Percentiles rank a stretch among this genome's conserved stretches.
Conservation (phyloP, 2,888 invertebrate genomes). For the Eupithecia subumbrata region DNA sequence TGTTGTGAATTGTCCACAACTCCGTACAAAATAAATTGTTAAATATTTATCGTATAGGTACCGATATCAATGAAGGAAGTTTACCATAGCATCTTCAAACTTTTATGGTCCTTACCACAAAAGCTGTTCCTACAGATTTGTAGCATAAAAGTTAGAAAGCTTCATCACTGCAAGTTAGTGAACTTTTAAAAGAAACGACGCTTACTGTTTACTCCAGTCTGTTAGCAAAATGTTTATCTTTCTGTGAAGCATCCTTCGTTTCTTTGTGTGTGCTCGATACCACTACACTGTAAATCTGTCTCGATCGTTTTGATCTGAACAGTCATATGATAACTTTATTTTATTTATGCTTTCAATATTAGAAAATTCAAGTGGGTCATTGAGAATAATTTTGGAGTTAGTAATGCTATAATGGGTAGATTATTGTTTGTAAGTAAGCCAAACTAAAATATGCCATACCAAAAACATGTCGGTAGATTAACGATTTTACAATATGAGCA, state of each 20-base stretch:
- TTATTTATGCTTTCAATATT: conserved; percentile 28
- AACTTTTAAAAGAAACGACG: conserved; percentile 44
- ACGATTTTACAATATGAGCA: background rate
- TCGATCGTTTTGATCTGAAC: conserved; percentile 46
- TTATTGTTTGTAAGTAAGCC: background rate
- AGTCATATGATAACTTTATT: conserved; percentile 28
- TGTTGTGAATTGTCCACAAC: background rate
- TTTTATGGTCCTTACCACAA: background rate
- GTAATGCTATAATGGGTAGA: background rate
- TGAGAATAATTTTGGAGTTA: background rate
- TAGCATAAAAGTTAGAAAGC: background rate
- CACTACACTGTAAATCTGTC: conserved; percentile 63
- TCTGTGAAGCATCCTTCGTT: conserved; percentile 48
- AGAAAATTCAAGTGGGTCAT: conserved; percentile 13
- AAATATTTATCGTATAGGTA: background rate
- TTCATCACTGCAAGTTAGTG: conserved; percentile 30
- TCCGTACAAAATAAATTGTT: background rate
- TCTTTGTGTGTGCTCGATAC: conserved; percentile 46
- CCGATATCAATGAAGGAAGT: background rate
- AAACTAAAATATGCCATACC: background rate
- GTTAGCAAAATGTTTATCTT: conserved; percentile 63
- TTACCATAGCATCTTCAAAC: background rate
- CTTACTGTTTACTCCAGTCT: conserved; percentile 57
- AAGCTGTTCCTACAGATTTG: background rate
- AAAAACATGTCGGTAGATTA: background rate